phyloP scores from a whole-genome alignment of 1,140 invertebrate genomes.

The Lysiphlebus fabarum region DNA sequence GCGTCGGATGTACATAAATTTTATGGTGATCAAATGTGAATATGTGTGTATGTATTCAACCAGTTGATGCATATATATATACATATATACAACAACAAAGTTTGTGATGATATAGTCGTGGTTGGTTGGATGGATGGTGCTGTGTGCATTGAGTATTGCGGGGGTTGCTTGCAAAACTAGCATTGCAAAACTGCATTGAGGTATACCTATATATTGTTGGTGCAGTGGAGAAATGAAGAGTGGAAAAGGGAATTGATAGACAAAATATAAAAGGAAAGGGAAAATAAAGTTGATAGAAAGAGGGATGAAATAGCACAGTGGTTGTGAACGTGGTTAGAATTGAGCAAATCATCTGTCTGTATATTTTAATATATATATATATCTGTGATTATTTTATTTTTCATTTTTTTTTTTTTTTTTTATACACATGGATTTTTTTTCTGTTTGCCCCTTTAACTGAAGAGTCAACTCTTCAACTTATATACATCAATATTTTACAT shows the following conservation, averaged over 20 bases:
- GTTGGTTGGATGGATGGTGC: conserved; percentile 25
- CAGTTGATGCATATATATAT: conserved; percentile 37
- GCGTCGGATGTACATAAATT: conserved; percentile 49
- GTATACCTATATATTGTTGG: too few relatives aligned
- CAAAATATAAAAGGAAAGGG: background rate
- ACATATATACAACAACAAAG: background rate
- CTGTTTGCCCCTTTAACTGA: too few relatives aligned
- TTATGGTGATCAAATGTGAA: conserved; percentile 52
- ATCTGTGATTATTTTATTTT: conserved; percentile 2
- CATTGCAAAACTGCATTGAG: conserved; percentile 1
- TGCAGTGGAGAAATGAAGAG: too few relatives aligned
- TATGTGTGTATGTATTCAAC: conserved; percentile 26
- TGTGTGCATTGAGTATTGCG: conserved; percentile 38
- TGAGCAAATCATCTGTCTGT: conserved; percentile 33
- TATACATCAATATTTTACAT: too few relatives aligned
- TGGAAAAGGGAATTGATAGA: conserved; percentile 1
- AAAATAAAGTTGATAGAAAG: conserved; percentile 3
- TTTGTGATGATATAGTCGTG: conserved; percentile 12
- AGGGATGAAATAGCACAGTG: conserved; percentile 15
- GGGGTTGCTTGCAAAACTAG: conserved; percentile 5
- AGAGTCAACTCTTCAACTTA: too few relatives aligned
- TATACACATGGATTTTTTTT: background rate
- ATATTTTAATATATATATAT: conserved; percentile 16
- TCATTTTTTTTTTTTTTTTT: conserved; percentile 7
- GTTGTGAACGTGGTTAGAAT: conserved; percentile 41